phyloP scores from a whole-genome alignment of 2,888 invertebrate genomes.

The Acleris emargana region DNA sequence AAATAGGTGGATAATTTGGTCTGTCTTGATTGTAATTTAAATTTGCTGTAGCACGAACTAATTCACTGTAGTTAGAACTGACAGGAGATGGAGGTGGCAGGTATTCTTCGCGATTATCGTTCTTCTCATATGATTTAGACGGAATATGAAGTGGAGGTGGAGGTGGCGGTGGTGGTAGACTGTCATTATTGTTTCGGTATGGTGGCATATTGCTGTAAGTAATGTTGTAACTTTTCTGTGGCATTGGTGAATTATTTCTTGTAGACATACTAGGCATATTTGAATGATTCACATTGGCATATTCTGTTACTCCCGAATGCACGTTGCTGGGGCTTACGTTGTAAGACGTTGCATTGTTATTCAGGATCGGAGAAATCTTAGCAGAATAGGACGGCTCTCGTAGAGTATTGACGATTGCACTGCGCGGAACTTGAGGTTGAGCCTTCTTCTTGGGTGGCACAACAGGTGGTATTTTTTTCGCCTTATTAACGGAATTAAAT shows the following conservation, averaged over 20 bases:
- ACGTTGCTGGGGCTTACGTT: conserved; percentile 50
- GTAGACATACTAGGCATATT: conserved; percentile 51
- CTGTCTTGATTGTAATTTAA: conserved; percentile 76
- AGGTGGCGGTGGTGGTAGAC: conserved; percentile 84
- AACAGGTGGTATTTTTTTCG: conserved; percentile 88
- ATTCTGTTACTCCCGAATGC: conserved; percentile 57
- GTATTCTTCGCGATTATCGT: conserved; percentile 84
- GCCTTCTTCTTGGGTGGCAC: conserved; percentile 92
- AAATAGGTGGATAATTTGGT: conserved; percentile 88
- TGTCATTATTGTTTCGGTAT: conserved; percentile 70
- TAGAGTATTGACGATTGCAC: conserved; percentile 87
- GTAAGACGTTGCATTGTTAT: conserved; percentile 64
- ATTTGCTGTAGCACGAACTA: conserved; percentile 90
- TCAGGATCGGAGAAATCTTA: conserved; percentile 70
- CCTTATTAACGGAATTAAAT: conserved; percentile 55
- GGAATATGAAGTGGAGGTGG: conserved; percentile 75
- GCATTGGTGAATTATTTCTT: conserved; percentile 49
- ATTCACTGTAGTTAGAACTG: conserved; percentile 94
- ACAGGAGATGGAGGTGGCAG: conserved; percentile 95
- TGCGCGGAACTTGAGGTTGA: conserved; percentile 88
- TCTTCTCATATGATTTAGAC: conserved; percentile 68
- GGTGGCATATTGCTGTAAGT: conserved; percentile 85
- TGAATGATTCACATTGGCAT: conserved; percentile 65
- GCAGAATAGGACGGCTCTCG: conserved; percentile 90
- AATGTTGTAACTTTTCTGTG: conserved; percentile 60